phyloP scores from a whole-genome alignment of 2,113 vertebrate species.

The Bostrychus sinensis region DNA sequence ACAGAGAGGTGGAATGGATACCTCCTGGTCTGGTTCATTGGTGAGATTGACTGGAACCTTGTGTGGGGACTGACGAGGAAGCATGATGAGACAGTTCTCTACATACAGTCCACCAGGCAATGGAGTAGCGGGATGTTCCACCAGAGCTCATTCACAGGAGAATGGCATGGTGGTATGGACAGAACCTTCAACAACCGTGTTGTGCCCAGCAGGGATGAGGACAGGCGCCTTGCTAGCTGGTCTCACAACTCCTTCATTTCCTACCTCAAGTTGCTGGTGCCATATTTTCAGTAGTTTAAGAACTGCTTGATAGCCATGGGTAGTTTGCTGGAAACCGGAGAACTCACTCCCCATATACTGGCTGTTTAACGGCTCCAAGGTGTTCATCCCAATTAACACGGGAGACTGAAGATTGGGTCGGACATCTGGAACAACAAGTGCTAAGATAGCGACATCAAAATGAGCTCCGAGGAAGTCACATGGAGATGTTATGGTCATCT shows the following conservation, averaged over 20 bases:
- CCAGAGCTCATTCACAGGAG: not conserved
- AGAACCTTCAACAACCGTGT: constrained; percentile 1
- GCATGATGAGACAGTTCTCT: not conserved
- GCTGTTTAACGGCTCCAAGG: not conserved
- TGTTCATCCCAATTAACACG: not conserved
- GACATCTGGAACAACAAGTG: not conserved
- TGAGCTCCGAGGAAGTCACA: not conserved
- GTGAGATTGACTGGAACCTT: not conserved
- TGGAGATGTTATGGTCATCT: not conserved
- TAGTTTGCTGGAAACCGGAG: not conserved
- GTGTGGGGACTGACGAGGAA: not conserved
- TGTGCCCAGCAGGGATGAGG: not conserved
- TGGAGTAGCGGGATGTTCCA: not conserved
- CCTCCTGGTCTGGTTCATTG: not conserved
- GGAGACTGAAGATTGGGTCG: not conserved
- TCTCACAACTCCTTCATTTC: not conserved
- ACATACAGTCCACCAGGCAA: no score
- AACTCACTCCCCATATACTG: not conserved
- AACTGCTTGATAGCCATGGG: not conserved
- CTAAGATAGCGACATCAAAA: not conserved
- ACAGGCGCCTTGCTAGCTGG: not conserved
- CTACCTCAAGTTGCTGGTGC: not conserved
- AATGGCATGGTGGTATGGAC: not conserved
- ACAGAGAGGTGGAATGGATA: not conserved
- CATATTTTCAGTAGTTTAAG: not conserved